Percentiles rank a stretch among this genome's conserved stretches.
phyloP scores from a whole-genome alignment of 2,888 invertebrate genomes.

The Nomada flava region DNA sequence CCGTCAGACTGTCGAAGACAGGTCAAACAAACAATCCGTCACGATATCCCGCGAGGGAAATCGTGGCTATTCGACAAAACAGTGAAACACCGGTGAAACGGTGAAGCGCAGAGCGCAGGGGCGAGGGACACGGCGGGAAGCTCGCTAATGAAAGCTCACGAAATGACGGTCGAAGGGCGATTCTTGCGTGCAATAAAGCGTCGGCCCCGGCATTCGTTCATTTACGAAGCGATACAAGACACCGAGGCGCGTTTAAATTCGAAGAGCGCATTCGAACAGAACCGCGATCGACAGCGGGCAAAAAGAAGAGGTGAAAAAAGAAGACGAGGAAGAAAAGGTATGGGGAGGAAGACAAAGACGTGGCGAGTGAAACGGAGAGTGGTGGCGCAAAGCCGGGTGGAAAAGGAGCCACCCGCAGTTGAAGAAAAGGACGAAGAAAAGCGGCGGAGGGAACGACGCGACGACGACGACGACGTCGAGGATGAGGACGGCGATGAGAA shows the following conservation, averaged over 20 bases:
- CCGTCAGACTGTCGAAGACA: slow-evolving; percentile 72
- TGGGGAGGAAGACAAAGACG: neutral
- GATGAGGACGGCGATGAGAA: slow-evolving; percentile 25
- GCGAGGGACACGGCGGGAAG: neutral
- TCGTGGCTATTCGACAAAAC: neutral
- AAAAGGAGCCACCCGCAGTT: slow-evolving; percentile 68
- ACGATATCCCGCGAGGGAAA: slow-evolving; percentile 20
- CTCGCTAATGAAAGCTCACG: slow-evolving; percentile 49
- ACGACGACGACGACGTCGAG: slow-evolving; percentile 37
- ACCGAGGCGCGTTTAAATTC: slow-evolving; percentile 71
- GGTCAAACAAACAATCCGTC: slow-evolving; percentile 80
- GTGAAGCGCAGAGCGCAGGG: neutral
- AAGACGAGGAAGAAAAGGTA: neutral
- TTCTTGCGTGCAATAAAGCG: slow-evolving; percentile 60
- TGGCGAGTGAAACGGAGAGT: slow-evolving; percentile 24
- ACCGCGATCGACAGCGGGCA: slow-evolving; percentile 69
- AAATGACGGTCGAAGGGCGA: slow-evolving; percentile 63
- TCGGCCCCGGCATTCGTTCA: slow-evolving; percentile 61
- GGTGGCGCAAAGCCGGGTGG: slow-evolving; percentile 67
- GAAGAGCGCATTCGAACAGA: slow-evolving; percentile 67
- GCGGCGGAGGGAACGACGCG: slow-evolving; percentile 23
- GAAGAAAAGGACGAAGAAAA: slow-evolving; percentile 56
- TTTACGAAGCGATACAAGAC: slow-evolving; percentile 70
- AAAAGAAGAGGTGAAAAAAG: slow-evolving; percentile 36
- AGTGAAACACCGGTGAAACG: neutral